Conservation (phyloP, 1,140 invertebrate genomes). For the Radopholus similis region DNA sequence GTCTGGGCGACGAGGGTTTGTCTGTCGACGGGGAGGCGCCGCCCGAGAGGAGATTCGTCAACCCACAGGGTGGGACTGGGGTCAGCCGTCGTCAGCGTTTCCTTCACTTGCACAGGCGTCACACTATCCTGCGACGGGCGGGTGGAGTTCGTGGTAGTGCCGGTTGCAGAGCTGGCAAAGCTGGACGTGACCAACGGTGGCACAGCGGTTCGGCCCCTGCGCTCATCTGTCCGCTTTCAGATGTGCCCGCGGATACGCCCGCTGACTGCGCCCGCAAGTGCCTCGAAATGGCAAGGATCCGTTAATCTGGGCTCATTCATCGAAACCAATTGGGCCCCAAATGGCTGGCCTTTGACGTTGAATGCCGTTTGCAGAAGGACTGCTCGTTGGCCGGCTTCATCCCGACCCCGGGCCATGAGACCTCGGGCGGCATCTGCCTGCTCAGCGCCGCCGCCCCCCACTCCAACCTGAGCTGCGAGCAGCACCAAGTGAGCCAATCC, state of each 20-base stretch:
- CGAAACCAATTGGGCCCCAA: neutral
- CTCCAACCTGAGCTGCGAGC: too few species aligned
- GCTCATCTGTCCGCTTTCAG: too few species aligned
- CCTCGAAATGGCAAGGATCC: conserved; percentile 39
- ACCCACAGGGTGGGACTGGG: conserved; percentile 29
- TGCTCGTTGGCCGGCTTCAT: conserved; percentile 57
- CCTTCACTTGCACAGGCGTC: conserved; percentile 31
- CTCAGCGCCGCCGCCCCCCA: conserved; percentile 42
- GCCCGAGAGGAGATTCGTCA: conserved; percentile 13
- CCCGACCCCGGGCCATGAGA: conserved; percentile 44
- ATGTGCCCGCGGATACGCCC: conserved; percentile 54
- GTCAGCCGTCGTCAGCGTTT: neutral
- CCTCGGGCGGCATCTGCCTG: conserved; percentile 52
- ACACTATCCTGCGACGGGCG: conserved; percentile 49
- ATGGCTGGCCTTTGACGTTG: too few species aligned
- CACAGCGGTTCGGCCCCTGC: too few species aligned
- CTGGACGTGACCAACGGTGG: conserved; percentile 59
- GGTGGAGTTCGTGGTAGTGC: conserved; percentile 52
- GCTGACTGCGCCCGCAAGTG: conserved; percentile 59
- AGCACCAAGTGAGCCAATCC: neutral
- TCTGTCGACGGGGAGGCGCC: neutral
- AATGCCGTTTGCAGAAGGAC: conserved; percentile 39
- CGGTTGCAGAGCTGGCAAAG: conserved; percentile 49
- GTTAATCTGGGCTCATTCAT: neutral
- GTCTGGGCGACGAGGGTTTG: neutral